Base-by-base conservation (phyloP, 2,888 invertebrate genomes). In the Cerastis leucographa region DNA sequence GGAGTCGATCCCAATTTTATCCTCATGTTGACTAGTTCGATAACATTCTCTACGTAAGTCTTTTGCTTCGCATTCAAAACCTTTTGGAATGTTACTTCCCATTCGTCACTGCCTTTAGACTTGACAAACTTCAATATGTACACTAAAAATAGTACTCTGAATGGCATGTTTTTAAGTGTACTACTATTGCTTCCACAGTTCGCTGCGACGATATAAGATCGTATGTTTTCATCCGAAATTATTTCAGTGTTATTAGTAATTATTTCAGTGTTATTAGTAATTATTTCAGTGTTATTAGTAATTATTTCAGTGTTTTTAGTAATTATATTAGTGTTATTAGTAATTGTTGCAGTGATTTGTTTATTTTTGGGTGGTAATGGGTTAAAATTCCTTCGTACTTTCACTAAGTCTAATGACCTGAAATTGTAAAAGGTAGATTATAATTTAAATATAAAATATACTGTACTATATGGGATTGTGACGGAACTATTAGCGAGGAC, bases 91-190 rank as follows among this genome's bases (percentile, higher is more conserved):
- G 1, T 51, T 0, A 83, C 6, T 1, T 85, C 82, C 0, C 40
- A 14, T 54, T 83, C 83, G 25, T 76, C 71, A n/a, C 35, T 35
- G 35, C 3, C 35, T 66, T 29, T 0, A 17, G 85, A 76, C 2
- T 81, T 66, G 0, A 70, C 12, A 9, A 83, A 76, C 0, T 46
- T n/a, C 6, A 70, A n/a, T 17, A 85, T 6, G 11, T 76, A 76
- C 1, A 76, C 17, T 2, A 83, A 69, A 17, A 81, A 76, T 25
- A 72, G 35, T 0, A 85, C 35, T 81, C 44, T 72, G 19, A 83
- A 81, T 42, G 72, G 72, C 0, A 81, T 22, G 0, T 0, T 1
- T 0, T 19, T 6, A 8, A 49, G 17, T 0, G n/a, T 5, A 11
- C 7, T 67, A 1, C 1, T 12, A 12, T 22, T 6, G 22, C 2